Evolutionary conservation across 2,113 vertebrate genomes (phyloP), one percentile per base, ranked within the genome.

Genomic region (Balaeniceps rex): DNA sequence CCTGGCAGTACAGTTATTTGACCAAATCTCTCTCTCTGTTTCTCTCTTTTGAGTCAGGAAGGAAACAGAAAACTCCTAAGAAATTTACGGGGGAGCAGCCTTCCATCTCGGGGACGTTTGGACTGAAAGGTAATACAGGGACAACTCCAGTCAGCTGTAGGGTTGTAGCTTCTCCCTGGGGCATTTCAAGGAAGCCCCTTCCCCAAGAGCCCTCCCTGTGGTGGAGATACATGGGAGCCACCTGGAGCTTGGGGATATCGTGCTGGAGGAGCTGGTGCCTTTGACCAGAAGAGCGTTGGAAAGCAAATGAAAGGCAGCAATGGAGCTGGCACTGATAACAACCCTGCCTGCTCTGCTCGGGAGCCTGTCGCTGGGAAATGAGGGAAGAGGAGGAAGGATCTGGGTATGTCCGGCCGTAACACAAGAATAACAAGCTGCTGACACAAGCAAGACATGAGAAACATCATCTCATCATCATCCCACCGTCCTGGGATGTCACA

Each of bases 21-120:
- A 99, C 98, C 98, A 94, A 98, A 93, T 82, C 87, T 97, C 38
- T 97, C 96, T 69, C 97, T 98, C 96, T 97, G 97, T 95, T 96
- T 98, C 97, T 98, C 97, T 98, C 97, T 98, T 96, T 98, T 97
- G 99, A 99, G 98, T 98, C 98, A 99, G 99, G 99, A 99, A 99
- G 99, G 98, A 99, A 99, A 98, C 99, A 99, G 98, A 99, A 99
- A 98, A 99, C 99, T 80, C 99, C 99, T 76, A 99, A 99, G 98
- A 99, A 99, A 92, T 99, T 99, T 97, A 99, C 99, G 1, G 99
- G 99, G 97, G 99, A 99, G 96, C 99, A 99, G 97, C 99, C 99
- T 0, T 99, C 99, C 28, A 99, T 99, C 98, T 99, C 99, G 55
- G 99, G 99, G 88, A 99, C 99, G 0, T 99, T 99, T 82, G 99